A percentile compares a stretch with the other conserved stretches of the same genome.
Conservation (phyloP, 1,140 invertebrate species). For the Nomia melanderi region DNA sequence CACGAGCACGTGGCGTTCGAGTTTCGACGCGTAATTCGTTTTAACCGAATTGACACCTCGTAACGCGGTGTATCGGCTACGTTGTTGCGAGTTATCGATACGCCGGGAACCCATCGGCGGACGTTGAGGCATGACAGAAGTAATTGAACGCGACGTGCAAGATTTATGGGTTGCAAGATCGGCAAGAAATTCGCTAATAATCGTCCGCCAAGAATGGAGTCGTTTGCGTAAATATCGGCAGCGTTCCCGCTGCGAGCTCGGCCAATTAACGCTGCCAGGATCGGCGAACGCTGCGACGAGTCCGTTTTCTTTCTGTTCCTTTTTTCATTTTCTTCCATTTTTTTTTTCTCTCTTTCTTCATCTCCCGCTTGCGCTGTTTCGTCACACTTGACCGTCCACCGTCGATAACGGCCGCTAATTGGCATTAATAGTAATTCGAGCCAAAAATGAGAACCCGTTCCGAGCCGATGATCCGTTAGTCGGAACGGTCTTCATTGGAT, state of each 20-base stretch:
- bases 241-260: not conserved
- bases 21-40: conserved; percentile 5
- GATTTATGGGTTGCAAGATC: conserved; percentile 19
- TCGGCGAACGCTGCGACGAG: conserved; percentile 12
- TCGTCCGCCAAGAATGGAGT: conserved; percentile 36
- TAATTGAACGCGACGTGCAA: conserved; percentile 34
- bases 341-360: too few relatives aligned
- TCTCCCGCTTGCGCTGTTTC: not conserved
- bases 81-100: not conserved
- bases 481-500: not conserved
- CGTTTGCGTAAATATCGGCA: conserved; percentile 44
- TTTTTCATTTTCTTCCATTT: too few relatives aligned
- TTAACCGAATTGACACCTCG: conserved; percentile 26
- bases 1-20: not conserved
- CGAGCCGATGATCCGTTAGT: not conserved
- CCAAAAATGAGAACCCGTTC: conserved; percentile 31
- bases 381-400: conserved; percentile 16
- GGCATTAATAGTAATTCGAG: conserved; percentile 44
- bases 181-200: conserved; percentile 26
- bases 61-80: not conserved
- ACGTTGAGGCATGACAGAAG: conserved; percentile 31
- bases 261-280: conserved; percentile 19
- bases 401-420: conserved; percentile 38
- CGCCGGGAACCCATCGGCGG: not conserved
- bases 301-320: not conserved